These are phyloP conservation scores for Agonum fuliginosum DNA, from an alignment of 2,888 invertebrate species.

Conservation along the genomic window DNA sequence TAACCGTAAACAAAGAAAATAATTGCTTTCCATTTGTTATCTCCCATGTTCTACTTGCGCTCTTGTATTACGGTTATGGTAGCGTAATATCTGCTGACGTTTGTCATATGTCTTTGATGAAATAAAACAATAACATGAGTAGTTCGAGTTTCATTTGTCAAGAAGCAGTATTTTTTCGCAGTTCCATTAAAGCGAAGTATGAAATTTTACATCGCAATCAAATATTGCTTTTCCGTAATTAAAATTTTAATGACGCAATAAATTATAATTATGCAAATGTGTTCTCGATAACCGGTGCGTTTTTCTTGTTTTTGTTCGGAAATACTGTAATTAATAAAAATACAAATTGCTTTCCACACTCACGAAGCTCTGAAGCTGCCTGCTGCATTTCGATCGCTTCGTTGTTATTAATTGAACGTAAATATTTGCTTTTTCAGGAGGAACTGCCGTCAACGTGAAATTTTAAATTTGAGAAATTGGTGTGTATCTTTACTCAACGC, in stretches of 20 bases:
- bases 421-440: conserved; percentile 30
- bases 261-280: conserved; percentile 33
- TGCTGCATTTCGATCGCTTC: conserved; percentile 6
- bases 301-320: not conserved
- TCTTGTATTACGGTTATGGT: too few species aligned
- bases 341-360: conserved; percentile 10
- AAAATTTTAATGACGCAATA: conserved; percentile 28
- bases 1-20: too few species aligned
- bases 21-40: too few species aligned
- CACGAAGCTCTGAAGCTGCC: not conserved
- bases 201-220: too few species aligned
- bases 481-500: conserved; percentile 29
- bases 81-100: too few species aligned
- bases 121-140: too few species aligned
- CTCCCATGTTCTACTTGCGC: too few species aligned
- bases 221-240: conserved; percentile 13
- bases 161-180: too few species aligned
- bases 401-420: conserved; percentile 37
- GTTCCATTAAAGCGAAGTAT: too few species aligned
- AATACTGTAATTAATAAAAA: conserved; percentile 5
- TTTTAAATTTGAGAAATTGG: conserved; percentile 33
- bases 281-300: conserved; percentile 31
- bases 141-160: too few species aligned
- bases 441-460: not conserved
- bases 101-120: too few species aligned